A percentile compares a stretch with the other conserved stretches of the same genome.
Conservation (phyloP, 2,113 vertebrate species). For the Nicator chloris region DNA sequence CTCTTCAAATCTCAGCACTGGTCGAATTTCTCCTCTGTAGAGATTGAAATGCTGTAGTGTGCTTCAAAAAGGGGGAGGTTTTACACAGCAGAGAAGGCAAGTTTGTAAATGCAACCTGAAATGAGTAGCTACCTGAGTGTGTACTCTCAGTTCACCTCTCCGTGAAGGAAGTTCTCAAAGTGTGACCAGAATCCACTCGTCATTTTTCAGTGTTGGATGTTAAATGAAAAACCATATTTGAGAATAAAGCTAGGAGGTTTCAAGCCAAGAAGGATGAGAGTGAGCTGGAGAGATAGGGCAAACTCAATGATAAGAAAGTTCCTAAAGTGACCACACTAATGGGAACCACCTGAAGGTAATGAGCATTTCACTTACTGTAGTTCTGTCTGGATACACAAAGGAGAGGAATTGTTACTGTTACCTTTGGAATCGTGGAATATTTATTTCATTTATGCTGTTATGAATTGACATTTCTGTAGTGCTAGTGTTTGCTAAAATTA, state of each 20-base stretch:
- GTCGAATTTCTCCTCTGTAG: neutral
- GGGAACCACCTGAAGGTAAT: neutral
- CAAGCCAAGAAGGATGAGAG: neutral
- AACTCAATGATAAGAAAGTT: neutral
- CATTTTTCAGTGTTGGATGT: neutral
- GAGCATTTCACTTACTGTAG: neutral
- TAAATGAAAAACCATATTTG: neutral
- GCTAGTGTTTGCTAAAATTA: neutral
- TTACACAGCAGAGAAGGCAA: neutral
- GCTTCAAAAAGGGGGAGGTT: neutral
- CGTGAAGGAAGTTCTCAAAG: neutral
- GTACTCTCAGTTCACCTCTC: neutral
- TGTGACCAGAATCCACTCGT: neutral
- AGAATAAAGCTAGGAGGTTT: neutral
- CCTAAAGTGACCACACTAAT: neutral
- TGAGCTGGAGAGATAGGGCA: neutral
- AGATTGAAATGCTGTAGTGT: neutral
- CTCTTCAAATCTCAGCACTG: neutral
- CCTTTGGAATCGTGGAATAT: rapidly evolving
- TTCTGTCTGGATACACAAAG: neutral
- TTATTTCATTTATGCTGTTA: neutral
- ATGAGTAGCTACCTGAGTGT: neutral
- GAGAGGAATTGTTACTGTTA: neutral
- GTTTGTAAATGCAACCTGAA: neutral
- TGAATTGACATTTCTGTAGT: neutral